Evolutionary conservation across 2,888 invertebrate genomes (phyloP), one percentile per base, ranked within the genome.

Genomic region (Muschampia plurimacula): DNA sequence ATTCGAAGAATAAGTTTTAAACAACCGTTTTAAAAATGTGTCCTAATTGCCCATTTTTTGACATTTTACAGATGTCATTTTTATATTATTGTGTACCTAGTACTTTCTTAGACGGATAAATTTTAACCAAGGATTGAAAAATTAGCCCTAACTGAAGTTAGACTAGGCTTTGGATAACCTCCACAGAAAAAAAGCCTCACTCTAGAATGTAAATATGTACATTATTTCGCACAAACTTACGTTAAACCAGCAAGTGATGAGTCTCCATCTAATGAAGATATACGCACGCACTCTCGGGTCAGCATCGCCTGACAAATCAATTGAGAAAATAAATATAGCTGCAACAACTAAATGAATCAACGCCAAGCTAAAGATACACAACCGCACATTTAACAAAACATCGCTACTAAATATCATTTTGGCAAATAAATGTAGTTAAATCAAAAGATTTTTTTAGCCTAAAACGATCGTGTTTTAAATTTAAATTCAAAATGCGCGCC

Each of bases 221-320:
- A n/a, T 13, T 4, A 49, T 49, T 57, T 28, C 8, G 15, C 6
- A 13, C 0, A 73, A 74, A 86, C 84, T 86, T 77, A 88, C 88
- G 79, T 88, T 88, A 67, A 86, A 87, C 87, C 85, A 86, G 71
- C 81, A 83, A 10, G 89, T 88, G 3, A 88, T 75, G n/a, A 88
- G 76, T 69, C 81, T 83, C 86, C 86, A 88, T 65, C 82, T 80
- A 1, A 84, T 67, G 22, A 76, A 75, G 5, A 73, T 73, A 67
- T 87, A 88, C 0, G 77, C 79, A 66, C 80, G 80, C 49, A 88
- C 73, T 46, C 62, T 74, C 0, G 85, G 84, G 52, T 88, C 86
- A 0, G 80, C 79, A 39, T 88, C 88, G 1, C 70, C 77, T 1
- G 84, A 82, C 71, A 86, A 77, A 68, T 88, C 88, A 15, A 88